Base-by-base conservation (phyloP, 2,113 vertebrate species). In the Cynoglossus semilaevis region DNA sequence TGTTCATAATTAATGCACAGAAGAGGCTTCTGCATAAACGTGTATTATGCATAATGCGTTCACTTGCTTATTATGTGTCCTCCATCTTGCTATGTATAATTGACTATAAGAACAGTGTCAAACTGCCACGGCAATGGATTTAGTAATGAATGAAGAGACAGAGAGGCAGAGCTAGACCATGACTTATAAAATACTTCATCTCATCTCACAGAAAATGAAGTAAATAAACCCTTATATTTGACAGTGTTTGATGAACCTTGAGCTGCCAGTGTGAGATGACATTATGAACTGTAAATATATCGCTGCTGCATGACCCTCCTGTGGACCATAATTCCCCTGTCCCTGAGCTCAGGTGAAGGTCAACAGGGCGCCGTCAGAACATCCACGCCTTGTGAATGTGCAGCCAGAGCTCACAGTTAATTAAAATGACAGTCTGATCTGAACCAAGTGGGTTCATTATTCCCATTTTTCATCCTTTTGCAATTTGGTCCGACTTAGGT, bases 261-360 rank as follows among this genome's bases (percentile, higher is more conserved):
- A 44, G 43, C 42, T 0, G 17, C 41, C 70, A 57, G 49, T 55
- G 15, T 63, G 51, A 49, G 60, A 38, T 61, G 51, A 68, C 62
- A 70, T 57, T 60, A 75, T 74, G 53, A 77, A 75, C 54, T 61
- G 55, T 73, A 76, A 84, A 81, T 78, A 70, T 72, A 79, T 70
- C 79, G 41, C 80, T 72, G 63, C 73, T 56, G 72, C 51, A 64
- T 62, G 41, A 53, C 37, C 19, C 50, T 58, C 63, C 61, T 58
- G 66, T 56, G 22, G 63, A 59, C 48, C 51, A 65, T 79, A 76
- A 82, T 64, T 79, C 66, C 55, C 55, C 60, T 14, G 44, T 62
- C 57, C 75, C 74, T 72, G 69, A 52, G 53, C 72, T 74, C 52
- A 76, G 68, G 70, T 71, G 77, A 85, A 87, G 84, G 84, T 86